Percentiles rank a stretch among this genome's conserved stretches.
Evolutionary conservation across 2,888 invertebrate species (phyloP).

Genomic region (Elgonia sp.): DNA sequence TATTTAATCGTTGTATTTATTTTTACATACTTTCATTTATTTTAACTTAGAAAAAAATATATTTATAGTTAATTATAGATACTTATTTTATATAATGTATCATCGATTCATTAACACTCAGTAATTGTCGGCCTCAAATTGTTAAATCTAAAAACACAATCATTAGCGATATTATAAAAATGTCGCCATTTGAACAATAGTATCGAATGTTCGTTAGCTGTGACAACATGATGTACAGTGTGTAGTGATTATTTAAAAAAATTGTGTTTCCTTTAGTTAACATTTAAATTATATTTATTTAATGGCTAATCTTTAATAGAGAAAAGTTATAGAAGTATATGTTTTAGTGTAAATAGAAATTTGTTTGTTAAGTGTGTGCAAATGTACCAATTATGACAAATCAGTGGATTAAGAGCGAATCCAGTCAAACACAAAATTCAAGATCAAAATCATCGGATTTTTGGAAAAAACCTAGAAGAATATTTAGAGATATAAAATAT

Average conservation of each 20-base stretch:
- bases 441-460: not conserved
- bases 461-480: slow-evolving; percentile 20
- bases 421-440: not conserved
- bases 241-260: not conserved
- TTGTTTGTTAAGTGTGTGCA: no score
- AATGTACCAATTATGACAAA: not conserved
- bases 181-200: not conserved
- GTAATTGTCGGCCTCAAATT: not conserved
- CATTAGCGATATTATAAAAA: slow-evolving; percentile 5
- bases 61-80: not conserved
- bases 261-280: no score
- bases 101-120: slow-evolving; percentile 1
- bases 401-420: not conserved
- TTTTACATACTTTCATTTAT: no score
- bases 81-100: slow-evolving; percentile 3
- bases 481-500: not conserved
- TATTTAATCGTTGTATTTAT: no score
- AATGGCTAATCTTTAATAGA: not conserved
- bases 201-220: not conserved
- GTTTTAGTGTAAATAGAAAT: no score
- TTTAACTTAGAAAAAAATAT: not conserved
- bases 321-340: no score
- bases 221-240: not conserved
- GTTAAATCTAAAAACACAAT: slow-evolving; percentile 5
- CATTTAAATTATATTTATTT: not conserved